Evolutionary conservation across 2,888 invertebrate species (phyloP), one percentile per base, ranked within the genome.

Genomic region (Chalcosyrphus nemorum): DNA sequence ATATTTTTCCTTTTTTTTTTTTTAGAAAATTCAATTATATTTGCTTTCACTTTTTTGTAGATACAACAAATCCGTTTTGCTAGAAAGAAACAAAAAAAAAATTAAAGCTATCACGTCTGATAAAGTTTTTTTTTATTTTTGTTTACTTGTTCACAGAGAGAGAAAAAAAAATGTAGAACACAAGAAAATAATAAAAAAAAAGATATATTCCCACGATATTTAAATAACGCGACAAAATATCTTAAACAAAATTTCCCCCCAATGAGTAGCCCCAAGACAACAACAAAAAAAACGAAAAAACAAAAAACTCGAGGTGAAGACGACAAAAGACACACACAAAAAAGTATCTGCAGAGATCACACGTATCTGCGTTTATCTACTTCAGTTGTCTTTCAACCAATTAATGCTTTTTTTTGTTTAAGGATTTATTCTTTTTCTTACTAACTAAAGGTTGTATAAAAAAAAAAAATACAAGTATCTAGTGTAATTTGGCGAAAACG

Each of bases 291-390:
- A n/a, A n/a, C n/a, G n/a, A n/a, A n/a, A 35, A 11, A 19, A 45
- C 41, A 47, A 43, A 13, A 70, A 24, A 59, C 21, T 54, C 27
- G 19, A 61, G 38, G 24, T 2, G 24, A 71, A 38, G 19, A 15
- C 27, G 21, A 61, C 35, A 24, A n/a, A n/a, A n/a, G n/a, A n/a
- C n/a, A n/a, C n/a, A n/a, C n/a, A 61, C 27, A 15, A 24, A 41
- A 65, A 63, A 59, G 72, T 65, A 81, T 77, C 65, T 81, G 52
- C 65, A 77, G 76, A 66, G 47, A 57, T 66, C 38, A 65, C 32
- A 71, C 15, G 57, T 54, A 56, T 61, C 38, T 76, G 52, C 38
- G 15, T 41, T 45, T 61, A 56, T 63, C 66, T 61, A 41, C 47
- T 72, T 78, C 19, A 54, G 47, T 72, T 72, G 27, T 45, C 50